Evolutionary conservation across 2,888 invertebrate species (phyloP), one percentile per base, ranked within the genome.

Genomic region (Platycnemis pennipes): DNA sequence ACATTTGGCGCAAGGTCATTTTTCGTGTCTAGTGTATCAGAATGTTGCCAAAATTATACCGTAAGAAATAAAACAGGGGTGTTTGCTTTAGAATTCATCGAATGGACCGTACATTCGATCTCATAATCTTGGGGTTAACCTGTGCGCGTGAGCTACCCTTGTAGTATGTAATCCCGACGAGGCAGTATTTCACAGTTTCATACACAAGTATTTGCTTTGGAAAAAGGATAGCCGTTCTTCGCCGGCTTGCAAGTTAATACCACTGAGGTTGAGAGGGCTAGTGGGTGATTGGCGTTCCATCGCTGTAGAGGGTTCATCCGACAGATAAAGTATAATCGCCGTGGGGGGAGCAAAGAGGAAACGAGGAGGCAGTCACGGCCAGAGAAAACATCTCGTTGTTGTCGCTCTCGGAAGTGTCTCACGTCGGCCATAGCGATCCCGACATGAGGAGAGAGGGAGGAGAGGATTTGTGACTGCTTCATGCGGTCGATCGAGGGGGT

Each of bases 371-470:
- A 69, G 69, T 69, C 69, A 31, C 69, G 69, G 31, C n/a, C 7
- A 69, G 69, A 69, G 69, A 69, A 69, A 69, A 69, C 69, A 69
- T n/a, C 69, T 69, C 69, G 69, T 69, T 69, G 69, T 69, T 69
- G 69, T 69, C 69, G 69, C 31, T 69, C 69, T 69, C 31, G 69
- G 69, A 69, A 69, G 69, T 69, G 69, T 69, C 69, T 69, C 69
- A 69, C 31, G 69, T 69, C 69, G 69, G n/a, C 69, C 31, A 5
- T 31, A 69, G 69, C 69, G 69, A 69, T 69, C 69, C 22, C 31
- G 1, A n/a, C 31, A 7, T 63, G 22, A 5, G 31, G 31, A 31
- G 7, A 22, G n/a, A 49, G 49, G n/a, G 31, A 31, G 31, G 31
- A 69, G 69, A 13, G 13, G 5, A 11, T n/a, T 5, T n/a, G n/a